Base-by-base conservation (phyloP, 2,888 invertebrate genomes). In the Papilio gigon region DNA sequence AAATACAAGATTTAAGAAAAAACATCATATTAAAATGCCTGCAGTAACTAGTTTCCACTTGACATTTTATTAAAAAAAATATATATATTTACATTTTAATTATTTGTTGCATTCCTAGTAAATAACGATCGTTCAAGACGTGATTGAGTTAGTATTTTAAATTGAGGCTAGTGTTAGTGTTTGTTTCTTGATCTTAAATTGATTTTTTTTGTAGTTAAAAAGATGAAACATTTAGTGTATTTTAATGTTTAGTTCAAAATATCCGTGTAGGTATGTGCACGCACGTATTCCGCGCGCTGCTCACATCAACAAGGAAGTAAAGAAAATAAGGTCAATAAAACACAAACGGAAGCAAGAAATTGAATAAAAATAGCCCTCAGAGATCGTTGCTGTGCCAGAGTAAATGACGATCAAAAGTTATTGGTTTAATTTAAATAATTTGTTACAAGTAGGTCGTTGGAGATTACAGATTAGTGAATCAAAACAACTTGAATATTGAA, bases 221-320 rank as follows among this genome's bases (percentile, higher is more conserved):
- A n/a, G n/a, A n/a, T n/a, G n/a, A n/a, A n/a, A n/a, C n/a, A n/a
- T n/a, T n/a, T n/a, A n/a, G n/a, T n/a, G n/a, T n/a, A n/a, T n/a
- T n/a, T n/a, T n/a, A n/a, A n/a, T n/a, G n/a, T n/a, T n/a, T n/a
- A n/a, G n/a, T n/a, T n/a, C n/a, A n/a, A n/a, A n/a, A n/a, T n/a
- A n/a, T n/a, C n/a, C n/a, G n/a, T n/a, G n/a, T n/a, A n/a, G 1
- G 12, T 8, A 56, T 30, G 53, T 30, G 17, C 25, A 27, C 8
- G 53, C 53, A 56, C 53, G 53, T 56, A 56, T 56, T 30, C 30
- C n/a, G 30, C n/a, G n/a, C 27, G 25, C 9, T 27, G 30, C 1
- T n/a, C 30, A 56, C 53, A 14, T 30, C 30, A 56, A 56, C 53
- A 56, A 30, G 53, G 53, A 56, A 56, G 30, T 30, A 27, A 50